phyloP scores from a whole-genome alignment of 2,797 vertebrate genomes.

The Linurgus olivaceus region DNA sequence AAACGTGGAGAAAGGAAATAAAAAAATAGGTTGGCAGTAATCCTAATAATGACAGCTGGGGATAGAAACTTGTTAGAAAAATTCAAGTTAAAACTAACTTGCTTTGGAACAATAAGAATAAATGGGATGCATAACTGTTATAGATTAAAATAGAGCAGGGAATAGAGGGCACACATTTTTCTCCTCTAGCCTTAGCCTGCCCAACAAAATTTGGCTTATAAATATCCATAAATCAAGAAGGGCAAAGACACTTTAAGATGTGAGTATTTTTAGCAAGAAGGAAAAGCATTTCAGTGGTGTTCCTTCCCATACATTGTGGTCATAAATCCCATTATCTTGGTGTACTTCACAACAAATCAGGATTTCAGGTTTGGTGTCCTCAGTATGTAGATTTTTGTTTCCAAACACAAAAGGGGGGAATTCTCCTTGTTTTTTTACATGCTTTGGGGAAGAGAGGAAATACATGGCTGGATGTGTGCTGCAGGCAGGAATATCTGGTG shows the following conservation, averaged over 20 bases:
- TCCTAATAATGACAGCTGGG: not conserved
- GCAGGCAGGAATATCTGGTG: not conserved
- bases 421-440: not conserved
- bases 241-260: not conserved
- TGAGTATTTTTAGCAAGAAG: not conserved
- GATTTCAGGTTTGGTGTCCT: not conserved
- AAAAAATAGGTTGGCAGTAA: not conserved
- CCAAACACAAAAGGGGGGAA: not conserved
- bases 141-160: not conserved
- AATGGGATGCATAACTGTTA: not conserved
- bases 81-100: not conserved
- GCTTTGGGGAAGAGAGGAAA: not conserved
- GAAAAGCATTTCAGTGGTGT: not conserved
- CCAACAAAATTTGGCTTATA: not conserved
- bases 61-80: not conserved
- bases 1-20: not conserved
- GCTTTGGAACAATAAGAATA: not conserved
- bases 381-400: fast-evolving
- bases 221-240: not conserved
- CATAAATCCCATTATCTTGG: not conserved
- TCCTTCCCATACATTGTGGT: not conserved
- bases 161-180: not conserved
- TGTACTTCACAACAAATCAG: not conserved
- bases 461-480: not conserved
- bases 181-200: not conserved